Evolutionary conservation across 1,140 invertebrate species (phyloP), one percentile per base, ranked within the genome.

Genomic region (Teleogryllus occipitalis): DNA sequence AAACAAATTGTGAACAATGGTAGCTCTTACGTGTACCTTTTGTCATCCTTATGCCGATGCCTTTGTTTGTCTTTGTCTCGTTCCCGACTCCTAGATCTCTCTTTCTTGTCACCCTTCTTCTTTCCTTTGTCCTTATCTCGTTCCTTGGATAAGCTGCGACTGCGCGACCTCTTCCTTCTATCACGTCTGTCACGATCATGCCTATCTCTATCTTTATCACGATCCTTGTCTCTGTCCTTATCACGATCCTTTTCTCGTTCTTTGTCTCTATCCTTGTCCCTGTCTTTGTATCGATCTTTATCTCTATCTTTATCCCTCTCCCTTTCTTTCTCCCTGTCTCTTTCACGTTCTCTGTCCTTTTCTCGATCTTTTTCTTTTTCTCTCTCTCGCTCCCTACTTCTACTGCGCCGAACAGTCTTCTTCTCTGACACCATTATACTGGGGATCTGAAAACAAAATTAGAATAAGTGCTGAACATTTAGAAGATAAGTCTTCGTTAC

Each of bases 51-150:
- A 76, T 47, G 83, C 80, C 73, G 81, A 81, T 65, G 10, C 7
- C 54, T 65, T 65, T 80, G 82, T 82, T 39, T 73, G 80, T 82
- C 54, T 81, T 81, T 81, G 80, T 84, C 21, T 87, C 85, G 81
- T 82, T 84, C 78, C 84, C 85, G 83, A 18, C 54, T 65, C 54
- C 82, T 87, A 7, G 75, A 78, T 81, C 83, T 89, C 74, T 82
- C 83, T 83, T 85, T 88, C 79, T 83, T 86, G 8, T 85, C 86
- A 73, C 88, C 86, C 80, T 87, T 87, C 80, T 86, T 85, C 22
- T 84, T 84, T 54, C 87, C 85, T 78, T 87, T 87, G 6, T 18
- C 54, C 27, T 39, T 39, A 39, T 39, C 27, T 2, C 73, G 78
- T 49, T 87, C 86, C 48, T 86, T 83, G 8, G 84, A 83, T 46